A percentile compares a stretch with the other conserved stretches of the same genome.
Conservation (phyloP, 2,113 vertebrate genomes). For the Cariama cristata region DNA sequence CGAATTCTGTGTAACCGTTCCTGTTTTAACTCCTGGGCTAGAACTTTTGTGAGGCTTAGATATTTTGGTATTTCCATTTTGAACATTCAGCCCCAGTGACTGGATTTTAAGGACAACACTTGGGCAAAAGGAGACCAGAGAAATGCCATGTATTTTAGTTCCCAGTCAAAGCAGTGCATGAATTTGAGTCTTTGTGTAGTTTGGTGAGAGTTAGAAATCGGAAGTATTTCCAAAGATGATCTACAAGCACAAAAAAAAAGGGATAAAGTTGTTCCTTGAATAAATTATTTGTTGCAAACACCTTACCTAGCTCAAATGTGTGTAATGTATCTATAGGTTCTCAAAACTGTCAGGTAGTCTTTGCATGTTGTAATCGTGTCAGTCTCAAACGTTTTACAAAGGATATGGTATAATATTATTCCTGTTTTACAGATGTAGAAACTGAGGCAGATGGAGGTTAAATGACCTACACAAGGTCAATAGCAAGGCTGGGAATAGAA, state of each 20-base stretch:
- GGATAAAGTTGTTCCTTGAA: background rate
- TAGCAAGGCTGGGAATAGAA: constrained; percentile 65
- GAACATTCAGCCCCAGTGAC: background rate
- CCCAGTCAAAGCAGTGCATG: background rate
- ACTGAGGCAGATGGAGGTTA: constrained; percentile 66
- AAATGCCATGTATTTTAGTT: background rate
- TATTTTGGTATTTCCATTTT: background rate
- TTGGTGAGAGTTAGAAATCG: background rate
- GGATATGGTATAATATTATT: background rate
- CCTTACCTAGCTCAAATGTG: background rate
- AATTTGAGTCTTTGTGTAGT: background rate
- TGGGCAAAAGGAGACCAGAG: background rate
- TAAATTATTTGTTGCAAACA: background rate
- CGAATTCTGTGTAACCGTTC: background rate
- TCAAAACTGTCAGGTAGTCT: background rate
- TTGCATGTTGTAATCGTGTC: background rate
- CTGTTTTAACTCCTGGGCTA: background rate
- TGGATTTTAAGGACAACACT: background rate
- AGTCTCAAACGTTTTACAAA: background rate
- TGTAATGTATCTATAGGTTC: background rate
- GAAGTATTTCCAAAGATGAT: background rate
- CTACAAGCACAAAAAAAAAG: background rate
- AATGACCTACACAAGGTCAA: constrained; percentile 68
- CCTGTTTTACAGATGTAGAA: constrained; percentile 30
- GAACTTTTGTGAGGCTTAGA: background rate